phyloP scores from a whole-genome alignment of 2,113 vertebrate species.

The Eclectus roratus region DNA sequence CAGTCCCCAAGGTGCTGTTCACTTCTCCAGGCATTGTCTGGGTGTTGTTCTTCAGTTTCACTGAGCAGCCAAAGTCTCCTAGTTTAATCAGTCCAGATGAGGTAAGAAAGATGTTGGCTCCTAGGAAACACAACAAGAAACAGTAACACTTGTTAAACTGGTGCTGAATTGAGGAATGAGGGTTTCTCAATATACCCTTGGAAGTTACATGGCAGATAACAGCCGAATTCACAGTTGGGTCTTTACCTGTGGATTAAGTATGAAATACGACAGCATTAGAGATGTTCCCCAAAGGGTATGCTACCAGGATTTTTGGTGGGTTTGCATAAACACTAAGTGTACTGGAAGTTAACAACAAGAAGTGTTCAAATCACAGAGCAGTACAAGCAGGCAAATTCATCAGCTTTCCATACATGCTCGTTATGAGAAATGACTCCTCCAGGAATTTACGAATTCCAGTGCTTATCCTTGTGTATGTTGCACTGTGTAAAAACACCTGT shows the following conservation, averaged over 20 bases:
- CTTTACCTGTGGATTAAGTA: not conserved
- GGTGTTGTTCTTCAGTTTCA: conserved; percentile 96
- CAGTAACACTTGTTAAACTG: not conserved
- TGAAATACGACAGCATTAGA: not conserved
- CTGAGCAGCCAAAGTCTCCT: conserved; percentile 97
- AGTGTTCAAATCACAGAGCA: not conserved
- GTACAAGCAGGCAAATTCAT: not conserved
- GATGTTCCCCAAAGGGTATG: not conserved
- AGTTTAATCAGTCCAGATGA: conserved; percentile 96
- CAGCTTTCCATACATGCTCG: not conserved
- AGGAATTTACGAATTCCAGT: not conserved
- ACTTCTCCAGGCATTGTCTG: conserved; percentile 99
- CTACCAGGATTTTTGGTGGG: not conserved
- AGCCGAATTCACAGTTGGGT: not conserved
- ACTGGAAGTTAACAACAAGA: not conserved
- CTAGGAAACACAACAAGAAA: conserved; percentile 63
- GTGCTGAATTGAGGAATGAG: not conserved
- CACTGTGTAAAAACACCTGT: not conserved
- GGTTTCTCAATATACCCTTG: not conserved
- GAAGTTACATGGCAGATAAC: not conserved
- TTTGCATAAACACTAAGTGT: not conserved
- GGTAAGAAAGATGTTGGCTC: conserved; percentile 98
- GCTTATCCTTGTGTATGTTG: not conserved
- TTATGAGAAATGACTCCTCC: not conserved
- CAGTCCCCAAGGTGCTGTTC: conserved; percentile 96